Percentiles rank a stretch among this genome's conserved stretches.
These are phyloP conservation scores for Aethina tumida DNA, from an alignment of 1,140 invertebrate species.

Conservation along the genomic window DNA sequence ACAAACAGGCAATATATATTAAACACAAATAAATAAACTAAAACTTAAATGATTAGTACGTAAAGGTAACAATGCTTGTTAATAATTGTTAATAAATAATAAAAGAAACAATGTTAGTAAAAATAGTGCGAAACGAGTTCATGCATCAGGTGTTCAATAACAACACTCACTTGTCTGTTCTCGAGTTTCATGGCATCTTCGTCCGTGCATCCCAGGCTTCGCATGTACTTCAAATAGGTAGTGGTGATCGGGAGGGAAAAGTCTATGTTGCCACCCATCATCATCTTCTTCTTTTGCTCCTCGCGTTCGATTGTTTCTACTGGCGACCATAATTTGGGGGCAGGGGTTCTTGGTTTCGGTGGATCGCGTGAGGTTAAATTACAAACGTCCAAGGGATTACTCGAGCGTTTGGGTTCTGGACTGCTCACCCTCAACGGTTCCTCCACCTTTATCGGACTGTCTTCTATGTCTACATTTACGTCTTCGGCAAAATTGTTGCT, in stretches of 20 bases:
- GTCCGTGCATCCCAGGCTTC: slow-evolving; percentile 50
- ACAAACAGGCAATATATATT: not conserved
- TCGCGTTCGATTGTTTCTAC: slow-evolving; percentile 33
- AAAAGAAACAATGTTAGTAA: slow-evolving; percentile 11
- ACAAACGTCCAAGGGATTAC: slow-evolving; percentile 53
- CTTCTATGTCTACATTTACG: slow-evolving; percentile 14
- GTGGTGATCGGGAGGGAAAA: slow-evolving; percentile 78
- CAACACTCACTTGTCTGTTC: slow-evolving; percentile 35
- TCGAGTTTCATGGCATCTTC: slow-evolving; percentile 50
- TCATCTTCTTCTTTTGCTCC: slow-evolving; percentile 20
- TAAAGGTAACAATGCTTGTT: slow-evolving; percentile 1
- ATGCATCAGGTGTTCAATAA: slow-evolving; percentile 31
- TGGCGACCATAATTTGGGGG: slow-evolving; percentile 40
- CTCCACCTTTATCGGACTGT: slow-evolving; percentile 23
- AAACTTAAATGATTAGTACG: not conserved
- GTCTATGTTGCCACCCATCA: slow-evolving; percentile 48
- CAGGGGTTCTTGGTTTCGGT: slow-evolving; percentile 26
- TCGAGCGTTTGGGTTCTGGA: slow-evolving; percentile 32
- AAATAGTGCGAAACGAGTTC: slow-evolving; percentile 24
- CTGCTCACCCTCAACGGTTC: slow-evolving; percentile 18
- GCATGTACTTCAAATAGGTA: slow-evolving; percentile 72
- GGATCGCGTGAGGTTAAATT: slow-evolving; percentile 56
- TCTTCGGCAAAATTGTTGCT: too few relatives aligned
- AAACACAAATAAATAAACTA: slow-evolving; percentile 4
- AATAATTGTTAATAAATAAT: not conserved